A percentile compares a stretch with the other conserved stretches of the same genome.
phyloP scores from a whole-genome alignment of 2,797 vertebrate species.

The Psittacula echo region DNA sequence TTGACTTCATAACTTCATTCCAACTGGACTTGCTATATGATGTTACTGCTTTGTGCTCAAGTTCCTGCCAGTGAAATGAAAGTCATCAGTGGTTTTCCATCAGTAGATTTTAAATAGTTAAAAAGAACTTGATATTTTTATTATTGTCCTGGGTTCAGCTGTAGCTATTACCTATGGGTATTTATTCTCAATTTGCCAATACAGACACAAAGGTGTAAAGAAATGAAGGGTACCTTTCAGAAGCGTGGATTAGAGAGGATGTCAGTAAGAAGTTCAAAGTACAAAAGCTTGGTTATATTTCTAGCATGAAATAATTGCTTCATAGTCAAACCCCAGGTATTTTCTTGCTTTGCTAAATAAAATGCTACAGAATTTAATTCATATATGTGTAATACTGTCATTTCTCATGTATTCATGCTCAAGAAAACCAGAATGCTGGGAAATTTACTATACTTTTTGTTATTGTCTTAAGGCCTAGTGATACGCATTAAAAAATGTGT shows the following conservation, averaged over 20 bases:
- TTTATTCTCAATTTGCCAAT: not conserved
- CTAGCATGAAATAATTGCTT: not conserved
- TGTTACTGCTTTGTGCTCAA: not conserved
- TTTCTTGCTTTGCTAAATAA: not conserved
- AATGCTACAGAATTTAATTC: not conserved
- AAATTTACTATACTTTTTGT: not conserved
- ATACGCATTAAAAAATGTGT: not conserved
- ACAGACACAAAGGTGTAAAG: not conserved
- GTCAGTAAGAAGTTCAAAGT: not conserved
- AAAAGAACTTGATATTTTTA: not conserved
- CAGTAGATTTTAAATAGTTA: not conserved
- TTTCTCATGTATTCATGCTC: not conserved
- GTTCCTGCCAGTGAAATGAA: not conserved
- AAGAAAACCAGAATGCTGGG: not conserved
- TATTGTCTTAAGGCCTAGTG: not conserved
- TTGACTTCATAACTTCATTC: not conserved
- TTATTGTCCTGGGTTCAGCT: not conserved
- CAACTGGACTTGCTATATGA: not conserved
- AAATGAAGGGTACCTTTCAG: not conserved
- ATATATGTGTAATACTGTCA: not conserved
- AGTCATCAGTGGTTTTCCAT: not conserved
- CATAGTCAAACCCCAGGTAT: not conserved
- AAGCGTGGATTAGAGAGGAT: not conserved
- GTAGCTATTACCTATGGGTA: rapidly evolving
- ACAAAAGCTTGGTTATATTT: not conserved